These are phyloP conservation scores for Ascidia mentula DNA, from an alignment of 23 tunicate species.

Conservation along the genomic window DNA sequence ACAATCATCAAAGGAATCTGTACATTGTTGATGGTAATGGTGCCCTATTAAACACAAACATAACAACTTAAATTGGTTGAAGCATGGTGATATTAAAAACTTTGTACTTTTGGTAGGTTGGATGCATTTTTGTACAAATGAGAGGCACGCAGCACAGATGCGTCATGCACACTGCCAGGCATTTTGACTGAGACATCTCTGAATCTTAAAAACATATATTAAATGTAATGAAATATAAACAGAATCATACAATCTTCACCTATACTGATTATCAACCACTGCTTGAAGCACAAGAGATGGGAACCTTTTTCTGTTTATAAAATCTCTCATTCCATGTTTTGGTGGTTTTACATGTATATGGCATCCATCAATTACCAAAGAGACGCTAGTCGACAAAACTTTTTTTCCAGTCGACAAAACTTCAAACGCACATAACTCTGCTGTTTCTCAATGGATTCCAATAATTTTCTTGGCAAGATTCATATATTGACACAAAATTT, in stretches of 20 bases:
- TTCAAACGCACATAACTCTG: too few relatives aligned
- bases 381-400: too few relatives aligned
- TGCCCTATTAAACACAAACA: background rate
- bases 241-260: too few relatives aligned
- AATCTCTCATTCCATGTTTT: slow-evolving; percentile 25
- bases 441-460: too few relatives aligned
- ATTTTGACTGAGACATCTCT: background rate
- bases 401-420: too few relatives aligned
- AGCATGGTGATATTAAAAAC: background rate
- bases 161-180: slow-evolving; percentile 32
- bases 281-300: slow-evolving; percentile 34
- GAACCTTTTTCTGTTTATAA: slow-evolving; percentile 19
- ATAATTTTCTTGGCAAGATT: too few relatives aligned
- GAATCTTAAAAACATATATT: too few relatives aligned
- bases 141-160: slow-evolving; percentile 10
- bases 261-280: slow-evolving; percentile 37
- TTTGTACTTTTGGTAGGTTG: background rate
- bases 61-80: background rate
- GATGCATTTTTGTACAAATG: background rate
- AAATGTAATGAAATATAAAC: too few relatives aligned
- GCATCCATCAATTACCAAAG: slow-evolving; percentile 34
- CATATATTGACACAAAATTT: too few relatives aligned
- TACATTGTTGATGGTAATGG: slow-evolving; percentile 16
- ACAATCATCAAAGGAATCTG: slow-evolving; percentile 40
- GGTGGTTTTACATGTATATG: slow-evolving; percentile 37